Base-by-base conservation (phyloP, 2,888 invertebrate genomes). In the Cephus pygmeus region DNA sequence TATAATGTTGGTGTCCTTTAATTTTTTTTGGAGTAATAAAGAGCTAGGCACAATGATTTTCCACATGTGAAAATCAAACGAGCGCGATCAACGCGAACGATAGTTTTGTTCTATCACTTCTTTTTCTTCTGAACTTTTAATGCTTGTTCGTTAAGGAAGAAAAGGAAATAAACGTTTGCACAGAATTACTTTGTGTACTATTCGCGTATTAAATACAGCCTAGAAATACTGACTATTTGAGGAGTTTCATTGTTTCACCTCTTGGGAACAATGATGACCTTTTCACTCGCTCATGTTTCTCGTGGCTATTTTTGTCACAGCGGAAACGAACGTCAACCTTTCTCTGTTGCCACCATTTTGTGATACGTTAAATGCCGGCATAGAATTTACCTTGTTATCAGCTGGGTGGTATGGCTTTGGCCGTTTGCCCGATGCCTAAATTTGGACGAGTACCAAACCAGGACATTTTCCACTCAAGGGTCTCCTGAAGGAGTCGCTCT, bases 401-500 rank as follows among this genome's bases (percentile, higher is more conserved):
- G 93, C 94, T 94, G 82, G 93, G 93, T 80, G 93, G 93, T 86
- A 93, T 93, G 12, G 93, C 92, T 88, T 93, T 93, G 34, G 94
- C 92, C 81, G 92, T 92, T 85, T 93, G 93, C 33, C 92, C 92
- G 78, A 91, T 92, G 79, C 93, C 92, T 83, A 94, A 91, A 87
- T 94, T 94, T 3, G 94, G 94, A 81, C 92, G 92, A 9, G 93
- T 91, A 9, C 95, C 94, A 89, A 95, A 96, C 95, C 95, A 96
- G 11, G 95, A 95, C 93, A 93, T 94, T 88, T 94, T 95, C 94
- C 94, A 95, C 83, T 95, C 95, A 80, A 97, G 90, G 0, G 97
- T 96, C 85, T 97, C 96, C 76, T 96, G 94, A 11, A 98, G 93
- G 12, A 97, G 91, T 86, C 96, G 95, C 88, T 98, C 98, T 91